These are phyloP conservation scores for Avahi laniger DNA, from an alignment of 2,797 vertebrate genomes.

Conservation along the genomic window DNA sequence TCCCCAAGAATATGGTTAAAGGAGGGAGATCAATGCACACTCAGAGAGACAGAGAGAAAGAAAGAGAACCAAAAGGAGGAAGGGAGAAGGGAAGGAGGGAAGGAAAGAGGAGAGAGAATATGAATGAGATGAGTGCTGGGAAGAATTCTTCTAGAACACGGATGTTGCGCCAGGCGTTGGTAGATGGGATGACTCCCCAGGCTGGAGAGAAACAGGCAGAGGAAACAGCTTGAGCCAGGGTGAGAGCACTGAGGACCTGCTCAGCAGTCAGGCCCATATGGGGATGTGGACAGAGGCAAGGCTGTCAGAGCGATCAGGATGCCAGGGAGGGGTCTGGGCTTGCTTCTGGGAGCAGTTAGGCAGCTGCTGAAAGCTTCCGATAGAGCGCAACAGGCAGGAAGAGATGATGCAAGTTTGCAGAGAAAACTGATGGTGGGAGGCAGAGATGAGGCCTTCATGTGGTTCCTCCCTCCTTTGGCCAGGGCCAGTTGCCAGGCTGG, in stretches of 20 bases:
- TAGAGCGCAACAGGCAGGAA: not conserved
- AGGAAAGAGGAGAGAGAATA: not conserved
- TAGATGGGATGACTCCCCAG: no score
- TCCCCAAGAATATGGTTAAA: not conserved
- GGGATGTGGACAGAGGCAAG: not conserved
- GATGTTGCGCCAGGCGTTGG: not conserved
- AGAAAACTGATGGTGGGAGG: not conserved
- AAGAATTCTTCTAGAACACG: not conserved
- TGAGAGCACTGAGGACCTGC: not conserved
- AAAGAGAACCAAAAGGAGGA: no score
- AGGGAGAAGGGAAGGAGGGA: accelerated
- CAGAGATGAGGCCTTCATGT: not conserved
- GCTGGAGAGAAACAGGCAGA: not conserved
- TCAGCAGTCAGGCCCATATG: not conserved
- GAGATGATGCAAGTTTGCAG: not conserved
- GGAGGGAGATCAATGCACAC: not conserved
- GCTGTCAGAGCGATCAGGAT: no score
- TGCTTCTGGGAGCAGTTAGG: not conserved
- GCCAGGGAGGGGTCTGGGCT: not conserved
- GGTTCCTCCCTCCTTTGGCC: not conserved
- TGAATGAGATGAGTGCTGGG: not conserved
- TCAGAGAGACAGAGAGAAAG: no score
- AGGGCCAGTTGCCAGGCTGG: not conserved
- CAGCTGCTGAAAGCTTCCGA: not conserved
- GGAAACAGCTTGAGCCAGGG: not conserved